phyloP scores from a whole-genome alignment of 2,797 vertebrate genomes.

The Botia almorhae region DNA sequence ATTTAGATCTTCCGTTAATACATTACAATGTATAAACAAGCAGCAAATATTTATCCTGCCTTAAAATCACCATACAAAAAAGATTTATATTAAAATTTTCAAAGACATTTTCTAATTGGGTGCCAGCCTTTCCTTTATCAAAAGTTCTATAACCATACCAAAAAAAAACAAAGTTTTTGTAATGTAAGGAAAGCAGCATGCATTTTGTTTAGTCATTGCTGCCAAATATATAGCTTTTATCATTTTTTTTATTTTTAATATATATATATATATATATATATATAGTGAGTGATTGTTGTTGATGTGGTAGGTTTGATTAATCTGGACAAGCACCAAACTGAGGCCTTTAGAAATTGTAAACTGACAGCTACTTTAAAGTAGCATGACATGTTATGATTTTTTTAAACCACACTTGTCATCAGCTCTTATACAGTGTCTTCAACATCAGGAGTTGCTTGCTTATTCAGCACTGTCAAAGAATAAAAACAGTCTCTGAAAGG shows the following conservation, averaged over 20 bases:
- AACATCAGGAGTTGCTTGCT: slow-evolving; percentile 28
- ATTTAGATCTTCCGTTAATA: slow-evolving; percentile 40
- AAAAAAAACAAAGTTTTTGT: slow-evolving; percentile 39
- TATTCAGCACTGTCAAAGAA: slow-evolving; percentile 30
- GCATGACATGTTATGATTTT: slow-evolving; percentile 42
- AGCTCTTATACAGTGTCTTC: slow-evolving; percentile 13
- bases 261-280: too few species aligned
- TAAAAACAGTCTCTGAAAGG: slow-evolving; percentile 55
- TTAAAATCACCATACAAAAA: slow-evolving; percentile 58
- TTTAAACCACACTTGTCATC: slow-evolving; percentile 35
- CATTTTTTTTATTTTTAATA: slow-evolving; percentile 29
- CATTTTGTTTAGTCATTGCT: slow-evolving; percentile 51
- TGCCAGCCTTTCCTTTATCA: slow-evolving; percentile 43
- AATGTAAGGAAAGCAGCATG: slow-evolving; percentile 55
- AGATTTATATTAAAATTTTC: slow-evolving; percentile 56
- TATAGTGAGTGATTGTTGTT: slow-evolving; percentile 40
- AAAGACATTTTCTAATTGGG: slow-evolving; percentile 55
- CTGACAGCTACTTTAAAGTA: slow-evolving; percentile 51
- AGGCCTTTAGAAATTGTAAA: slow-evolving; percentile 59
- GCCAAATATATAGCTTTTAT: slow-evolving; percentile 47
- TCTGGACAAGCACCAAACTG: slow-evolving; percentile 39
- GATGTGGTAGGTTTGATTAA: slow-evolving; percentile 43
- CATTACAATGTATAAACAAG: slow-evolving; percentile 60
- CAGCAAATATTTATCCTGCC: slow-evolving; percentile 54
- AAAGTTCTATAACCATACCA: slow-evolving; percentile 48